Base-by-base conservation (phyloP, 2,797 vertebrate genomes). In the Orientallactaga sibirica region DNA sequence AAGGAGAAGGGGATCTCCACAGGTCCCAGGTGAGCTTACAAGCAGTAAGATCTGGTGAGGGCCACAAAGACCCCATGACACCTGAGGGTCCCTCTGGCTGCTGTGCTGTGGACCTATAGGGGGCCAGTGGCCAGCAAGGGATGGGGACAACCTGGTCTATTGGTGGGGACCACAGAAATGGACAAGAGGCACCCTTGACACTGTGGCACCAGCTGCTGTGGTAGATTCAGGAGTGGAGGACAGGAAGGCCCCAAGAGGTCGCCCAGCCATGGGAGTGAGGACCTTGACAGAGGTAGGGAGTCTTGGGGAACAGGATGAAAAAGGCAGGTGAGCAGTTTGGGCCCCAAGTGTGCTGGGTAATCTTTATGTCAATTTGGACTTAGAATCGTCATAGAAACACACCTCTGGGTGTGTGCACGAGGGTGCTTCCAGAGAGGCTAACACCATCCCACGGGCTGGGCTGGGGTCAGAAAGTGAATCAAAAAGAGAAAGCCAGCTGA, bases 161-260 rank as follows among this genome's bases (percentile, higher is more conserved):
- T n/a, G 71, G 33, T 1, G 0, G 24, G 14, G 11, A 87, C 68
- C 20, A 3, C 3, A n/a, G 37, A 29, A 8, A 27, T 3, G 2
- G 33, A 77, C 74, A 58, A 70, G 86, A 48, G 29, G 58, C 43
- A 19, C 68, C 15, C 58, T 8, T 1, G 5, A 29, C 22, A 5
- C 4, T 0, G 4, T n/a, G 0, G 55, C 6, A 9, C 33, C 2
- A 25, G 70, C 7, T 10, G 41, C 37, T 20, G 8, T 5, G 0
- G 33, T 2, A 62, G 73, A 37, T 0, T 1, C 11, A 2, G 29
- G 33, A 9, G 1, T 58, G 0, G 5, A 74, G 15, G 25, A 11
- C 6, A 1, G 37, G 68, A 1, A 41, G n/a, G 5, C 48, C 20
- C 20, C 4, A 9, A 64, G 27, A 19, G 52, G 15, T 15, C 73